A percentile compares a stretch with the other conserved stretches of the same genome.
These are phyloP conservation scores for Coenonympha arcania DNA, from an alignment of 2,888 invertebrate species.

Conservation along the genomic window DNA sequence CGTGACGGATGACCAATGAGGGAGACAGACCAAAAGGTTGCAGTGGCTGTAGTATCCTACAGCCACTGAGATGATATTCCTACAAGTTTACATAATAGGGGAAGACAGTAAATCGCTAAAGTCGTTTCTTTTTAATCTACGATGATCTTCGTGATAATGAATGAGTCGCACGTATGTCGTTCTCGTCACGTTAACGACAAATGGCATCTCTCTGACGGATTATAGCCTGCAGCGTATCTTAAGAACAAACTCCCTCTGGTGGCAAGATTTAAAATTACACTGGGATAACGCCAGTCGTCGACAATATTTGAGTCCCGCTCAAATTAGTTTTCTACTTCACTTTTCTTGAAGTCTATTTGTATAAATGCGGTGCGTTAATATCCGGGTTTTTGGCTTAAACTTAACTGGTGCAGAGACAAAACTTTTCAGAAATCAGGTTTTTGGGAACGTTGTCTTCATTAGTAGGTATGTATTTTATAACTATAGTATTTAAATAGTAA, in stretches of 20 bases:
- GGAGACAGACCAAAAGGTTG: too few species aligned
- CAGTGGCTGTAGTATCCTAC: too few species aligned
- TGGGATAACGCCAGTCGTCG: constrained; percentile 17
- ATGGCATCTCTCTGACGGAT: constrained; percentile 18
- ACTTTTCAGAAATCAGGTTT: neutral
- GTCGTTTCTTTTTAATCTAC: too few species aligned
- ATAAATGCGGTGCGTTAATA: neutral
- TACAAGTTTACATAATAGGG: too few species aligned
- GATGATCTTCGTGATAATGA: too few species aligned
- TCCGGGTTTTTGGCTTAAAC: neutral
- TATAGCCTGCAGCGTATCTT: constrained; percentile 24
- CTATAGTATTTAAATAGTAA: too few species aligned
- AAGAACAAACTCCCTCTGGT: constrained; percentile 26
- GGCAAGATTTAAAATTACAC: constrained; percentile 26
- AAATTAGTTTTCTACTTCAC: constrained; percentile 16
- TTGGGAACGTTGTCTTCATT: too few species aligned
- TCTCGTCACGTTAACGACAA: neutral
- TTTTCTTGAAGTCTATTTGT: constrained; percentile 1
- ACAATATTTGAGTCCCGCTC: constrained; percentile 15
- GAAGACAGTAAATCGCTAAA: too few species aligned
- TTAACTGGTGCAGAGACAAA: neutral
- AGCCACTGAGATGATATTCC: too few species aligned
- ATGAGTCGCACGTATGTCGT: neutral
- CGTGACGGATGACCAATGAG: too few species aligned
- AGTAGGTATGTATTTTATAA: too few species aligned